These are phyloP conservation scores for Megaceryle torquata DNA, from an alignment of 2,113 vertebrate genomes.

Conservation along the genomic window DNA sequence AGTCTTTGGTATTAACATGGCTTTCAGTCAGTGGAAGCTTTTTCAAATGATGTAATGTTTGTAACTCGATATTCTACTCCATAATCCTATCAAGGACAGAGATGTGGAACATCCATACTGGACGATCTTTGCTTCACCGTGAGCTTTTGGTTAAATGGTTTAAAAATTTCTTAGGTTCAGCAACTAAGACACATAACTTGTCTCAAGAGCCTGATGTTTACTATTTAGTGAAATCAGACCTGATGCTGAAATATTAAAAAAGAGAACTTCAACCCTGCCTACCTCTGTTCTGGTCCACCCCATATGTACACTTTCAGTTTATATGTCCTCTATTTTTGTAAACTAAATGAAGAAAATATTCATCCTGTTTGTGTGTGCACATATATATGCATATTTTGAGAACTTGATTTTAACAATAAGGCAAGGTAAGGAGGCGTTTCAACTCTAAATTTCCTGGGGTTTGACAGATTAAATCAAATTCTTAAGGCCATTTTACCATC, in stretches of 20 bases:
- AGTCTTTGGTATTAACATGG: background rate
- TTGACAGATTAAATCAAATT: conserved; percentile 44
- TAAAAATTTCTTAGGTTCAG: background rate
- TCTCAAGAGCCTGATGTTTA: background rate
- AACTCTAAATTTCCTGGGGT: background rate
- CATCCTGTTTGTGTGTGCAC: background rate
- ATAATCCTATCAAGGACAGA: background rate
- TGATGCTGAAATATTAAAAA: background rate
- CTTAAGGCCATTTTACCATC: conserved; percentile 6
- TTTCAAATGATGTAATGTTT: background rate
- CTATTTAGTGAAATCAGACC: background rate
- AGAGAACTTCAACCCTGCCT: background rate
- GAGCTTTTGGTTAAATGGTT: background rate
- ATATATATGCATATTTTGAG: background rate
- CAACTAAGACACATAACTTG: background rate
- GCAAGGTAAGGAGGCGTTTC: background rate
- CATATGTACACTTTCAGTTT: background rate
- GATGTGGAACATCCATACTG: background rate
- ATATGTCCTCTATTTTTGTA: background rate
- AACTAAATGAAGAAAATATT: background rate
- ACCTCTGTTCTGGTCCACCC: background rate
- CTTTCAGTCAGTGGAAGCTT: background rate
- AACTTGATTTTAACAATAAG: background rate
- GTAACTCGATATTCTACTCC: background rate
- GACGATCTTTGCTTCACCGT: background rate